Base-by-base conservation (phyloP, 1,140 invertebrate genomes). In the Drosophila suzukii region DNA sequence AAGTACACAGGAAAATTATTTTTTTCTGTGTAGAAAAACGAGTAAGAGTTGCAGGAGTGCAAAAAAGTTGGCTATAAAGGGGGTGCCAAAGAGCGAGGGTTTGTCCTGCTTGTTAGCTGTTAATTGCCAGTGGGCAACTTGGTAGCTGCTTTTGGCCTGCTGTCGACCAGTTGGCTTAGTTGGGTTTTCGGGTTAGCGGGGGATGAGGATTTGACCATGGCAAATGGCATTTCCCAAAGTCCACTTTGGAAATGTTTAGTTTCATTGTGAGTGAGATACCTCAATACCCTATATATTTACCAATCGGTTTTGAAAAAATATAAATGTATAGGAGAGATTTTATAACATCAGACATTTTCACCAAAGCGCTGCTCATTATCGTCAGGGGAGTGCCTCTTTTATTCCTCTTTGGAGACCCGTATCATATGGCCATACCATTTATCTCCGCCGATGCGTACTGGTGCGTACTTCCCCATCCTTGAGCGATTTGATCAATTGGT, bases 401-500 rank as follows among this genome's bases (percentile, higher is more conserved):
- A n/a, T 30, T 50, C 15, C 0, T 1, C 13, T 27, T 24, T 41
- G 17, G 5, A 17, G 30, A 12, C 15, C 15, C 5, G 15, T 46
- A 38, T 67, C 30, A 36, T 20, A 61, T 47, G 44, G 27, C 11
- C 44, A 49, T 30, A 43, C 20, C 60, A 68, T 65, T 66, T 51
- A 51, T 43, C 47, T 66, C 20, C 38, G 20, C 24, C 32, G 34
- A 38, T 66, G 65, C 61, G 60, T 66, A 27, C 50, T 38, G 7
- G n/a, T 58, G 41, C 41, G 56, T 34, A 13, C 17, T 58, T 11
- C 10, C 20, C 38, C 38, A 68, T 34, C n/a, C 59, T 13, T 15
- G 24, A 38, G 27, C 66, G 66, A 57, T 72, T 75, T 75, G 73
- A 75, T 75, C 60, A 75, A 75, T 75, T 75, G 73, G 49, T 76